Conservation (phyloP, 2,797 vertebrate genomes). For the Coracias cyanogaster region DNA sequence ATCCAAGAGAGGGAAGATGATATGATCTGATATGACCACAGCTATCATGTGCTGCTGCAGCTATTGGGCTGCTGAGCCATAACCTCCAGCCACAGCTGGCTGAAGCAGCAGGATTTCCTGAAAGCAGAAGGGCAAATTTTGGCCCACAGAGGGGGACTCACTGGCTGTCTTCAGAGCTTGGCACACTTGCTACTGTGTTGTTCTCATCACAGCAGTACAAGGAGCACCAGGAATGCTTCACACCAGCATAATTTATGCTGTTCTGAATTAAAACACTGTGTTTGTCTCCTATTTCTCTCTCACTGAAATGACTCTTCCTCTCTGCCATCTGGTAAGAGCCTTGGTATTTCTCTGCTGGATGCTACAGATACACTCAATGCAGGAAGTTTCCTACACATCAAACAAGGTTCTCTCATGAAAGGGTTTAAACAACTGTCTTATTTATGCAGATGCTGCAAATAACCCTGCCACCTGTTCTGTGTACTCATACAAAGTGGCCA, state of each 20-base stretch:
- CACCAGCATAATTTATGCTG: neutral
- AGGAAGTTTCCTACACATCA: neutral
- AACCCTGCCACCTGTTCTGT: neutral
- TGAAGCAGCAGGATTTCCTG: neutral
- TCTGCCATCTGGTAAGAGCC: neutral
- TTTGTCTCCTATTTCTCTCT: neutral
- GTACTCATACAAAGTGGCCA: neutral
- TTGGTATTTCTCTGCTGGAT: neutral
- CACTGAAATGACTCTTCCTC: neutral
- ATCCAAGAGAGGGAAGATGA: neutral
- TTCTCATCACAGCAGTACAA: neutral
- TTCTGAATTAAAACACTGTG: neutral
- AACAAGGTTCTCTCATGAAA: neutral
- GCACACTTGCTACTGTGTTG: fast-evolving
- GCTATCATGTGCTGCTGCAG: neutral
- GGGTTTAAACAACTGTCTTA: neutral
- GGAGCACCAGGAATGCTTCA: neutral
- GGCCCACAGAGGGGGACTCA: neutral
- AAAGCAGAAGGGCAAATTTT: neutral
- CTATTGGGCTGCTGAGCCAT: neutral
- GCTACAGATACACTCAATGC: neutral
- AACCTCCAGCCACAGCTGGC: neutral
- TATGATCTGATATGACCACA: neutral
- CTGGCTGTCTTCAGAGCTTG: neutral
- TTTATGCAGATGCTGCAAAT: neutral